Percentiles rank a stretch among this genome's conserved stretches.
Evolutionary conservation across 2,888 invertebrate genomes (phyloP).

Genomic region (Thecocarcelia acutangulata): DNA sequence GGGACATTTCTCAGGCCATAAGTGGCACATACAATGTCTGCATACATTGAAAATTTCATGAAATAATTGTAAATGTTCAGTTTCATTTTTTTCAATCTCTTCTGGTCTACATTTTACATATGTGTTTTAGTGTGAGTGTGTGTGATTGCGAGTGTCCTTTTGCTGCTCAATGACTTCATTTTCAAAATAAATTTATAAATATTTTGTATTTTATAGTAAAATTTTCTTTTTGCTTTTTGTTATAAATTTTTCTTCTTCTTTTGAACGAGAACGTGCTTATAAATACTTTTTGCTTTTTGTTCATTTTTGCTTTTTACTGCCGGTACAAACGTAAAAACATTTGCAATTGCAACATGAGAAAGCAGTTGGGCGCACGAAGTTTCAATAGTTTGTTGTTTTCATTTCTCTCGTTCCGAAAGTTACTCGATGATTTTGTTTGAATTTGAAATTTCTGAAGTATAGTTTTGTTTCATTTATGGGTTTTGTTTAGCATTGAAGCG

Average conservation of each 20-base stretch:
- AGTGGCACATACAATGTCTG: conserved; percentile 7
- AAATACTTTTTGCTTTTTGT: conserved; percentile 28
- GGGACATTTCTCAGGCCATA: conserved; percentile 57
- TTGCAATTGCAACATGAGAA: conserved; percentile 12
- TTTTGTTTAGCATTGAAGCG: conserved; percentile 47
- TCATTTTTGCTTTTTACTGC: conserved; percentile 39
- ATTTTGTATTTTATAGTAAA: conserved; percentile 64
- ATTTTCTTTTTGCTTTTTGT: conserved; percentile 39
- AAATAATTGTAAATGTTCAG: conserved; percentile 21
- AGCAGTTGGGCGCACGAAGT: conserved; percentile 40
- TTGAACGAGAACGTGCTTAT: conserved; percentile 47
- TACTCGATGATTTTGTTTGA: conserved; percentile 44
- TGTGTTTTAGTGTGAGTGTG: background rate
- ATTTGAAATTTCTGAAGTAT: conserved; percentile 54
- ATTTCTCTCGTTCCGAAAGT: background rate
- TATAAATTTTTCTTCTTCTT: background rate
- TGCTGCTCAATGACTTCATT: conserved; percentile 78
- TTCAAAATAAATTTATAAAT: conserved; percentile 70
- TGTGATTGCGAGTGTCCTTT: conserved; percentile 38
- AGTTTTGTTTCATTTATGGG: conserved; percentile 45
- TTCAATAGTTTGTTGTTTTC: conserved; percentile 52
- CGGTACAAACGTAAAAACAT: background rate
- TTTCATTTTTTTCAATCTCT: conserved; percentile 7
- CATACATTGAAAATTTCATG: conserved; percentile 23
- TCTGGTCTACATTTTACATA: background rate